phyloP scores from a whole-genome alignment of 2,888 invertebrate species.

The Adelognathus sp. region DNA sequence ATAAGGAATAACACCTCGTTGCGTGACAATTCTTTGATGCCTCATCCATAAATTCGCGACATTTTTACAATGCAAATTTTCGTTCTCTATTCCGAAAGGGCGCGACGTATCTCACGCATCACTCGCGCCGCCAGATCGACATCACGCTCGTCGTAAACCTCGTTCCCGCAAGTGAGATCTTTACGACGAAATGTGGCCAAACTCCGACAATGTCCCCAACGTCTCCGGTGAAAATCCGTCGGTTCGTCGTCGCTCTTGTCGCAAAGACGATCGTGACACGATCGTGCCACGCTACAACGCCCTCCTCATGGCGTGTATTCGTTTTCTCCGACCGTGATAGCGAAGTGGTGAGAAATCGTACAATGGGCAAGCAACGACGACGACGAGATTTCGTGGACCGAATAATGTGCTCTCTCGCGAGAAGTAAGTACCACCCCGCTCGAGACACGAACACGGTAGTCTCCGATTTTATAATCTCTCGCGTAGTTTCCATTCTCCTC shows the following conservation, averaged over 20 bases:
- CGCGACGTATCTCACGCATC: constrained; percentile 16
- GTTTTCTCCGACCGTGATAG: constrained; percentile 22
- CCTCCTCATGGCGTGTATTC: constrained; percentile 37
- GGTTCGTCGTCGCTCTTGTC: neutral
- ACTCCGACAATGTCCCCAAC: neutral
- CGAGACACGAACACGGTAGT: no score
- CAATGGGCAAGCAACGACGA: constrained; percentile 2
- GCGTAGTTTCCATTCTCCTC: constrained; percentile 12
- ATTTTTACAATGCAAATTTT: constrained; percentile 39
- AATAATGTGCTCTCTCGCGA: constrained; percentile 38
- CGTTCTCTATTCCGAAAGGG: neutral
- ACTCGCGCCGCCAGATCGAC: constrained; percentile 43
- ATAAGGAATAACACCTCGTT: neutral
- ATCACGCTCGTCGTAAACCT: constrained; percentile 55
- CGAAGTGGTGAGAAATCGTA: neutral
- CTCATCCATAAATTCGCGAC: neutral
- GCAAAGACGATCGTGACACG: constrained; percentile 45
- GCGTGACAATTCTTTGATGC: neutral
- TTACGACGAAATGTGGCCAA: constrained; percentile 53
- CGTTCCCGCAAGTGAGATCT: constrained; percentile 37
- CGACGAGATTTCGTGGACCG: constrained; percentile 17
- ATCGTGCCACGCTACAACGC: constrained; percentile 40
- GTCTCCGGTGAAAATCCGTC: neutral
- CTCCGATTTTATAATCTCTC: constrained; percentile 49
- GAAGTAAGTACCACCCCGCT: constrained; percentile 30